phyloP scores from a whole-genome alignment of 2,888 invertebrate species.

The Mylabris sibirica region DNA sequence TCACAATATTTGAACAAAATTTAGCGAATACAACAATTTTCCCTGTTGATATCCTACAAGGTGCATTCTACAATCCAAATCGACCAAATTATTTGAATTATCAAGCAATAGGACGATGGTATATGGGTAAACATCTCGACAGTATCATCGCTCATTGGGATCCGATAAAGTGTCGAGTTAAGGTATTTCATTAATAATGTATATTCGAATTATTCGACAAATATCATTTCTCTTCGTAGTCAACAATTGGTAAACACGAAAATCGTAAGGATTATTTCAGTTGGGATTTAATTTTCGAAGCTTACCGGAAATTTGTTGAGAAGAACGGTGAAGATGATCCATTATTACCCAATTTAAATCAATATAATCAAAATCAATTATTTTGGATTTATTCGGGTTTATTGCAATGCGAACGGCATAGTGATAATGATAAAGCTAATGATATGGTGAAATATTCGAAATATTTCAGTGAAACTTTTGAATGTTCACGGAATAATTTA shows the following conservation, averaged over 20 bases:
- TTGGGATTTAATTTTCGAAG: conserved; percentile 24
- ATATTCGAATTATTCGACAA: neutral
- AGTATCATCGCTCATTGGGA: neutral
- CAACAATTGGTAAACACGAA: neutral
- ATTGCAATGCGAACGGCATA: conserved; percentile 62
- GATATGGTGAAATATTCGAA: conserved; percentile 65
- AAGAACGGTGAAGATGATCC: conserved; percentile 22
- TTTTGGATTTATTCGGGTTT: conserved; percentile 64
- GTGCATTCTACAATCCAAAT: neutral
- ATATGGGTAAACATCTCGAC: neutral
- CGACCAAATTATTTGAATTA: conserved; percentile 12
- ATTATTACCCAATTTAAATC: conserved; percentile 12
- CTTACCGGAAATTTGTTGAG: conserved; percentile 23
- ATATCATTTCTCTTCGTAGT: neutral
- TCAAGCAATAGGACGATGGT: neutral
- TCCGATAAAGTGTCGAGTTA: neutral
- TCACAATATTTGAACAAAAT: neutral
- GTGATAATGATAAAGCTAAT: conserved; percentile 54
- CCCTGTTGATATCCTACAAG: neutral
- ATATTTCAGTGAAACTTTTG: conserved; percentile 65
- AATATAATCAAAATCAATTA: conserved; percentile 54
- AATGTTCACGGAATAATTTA: conserved; percentile 62
- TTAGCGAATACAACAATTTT: neutral
- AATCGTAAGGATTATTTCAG: neutral
- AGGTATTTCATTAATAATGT: neutral